These are phyloP conservation scores for Rhegmatorhina hoffmannsi DNA, from an alignment of 2,113 vertebrate genomes.

Conservation along the genomic window DNA sequence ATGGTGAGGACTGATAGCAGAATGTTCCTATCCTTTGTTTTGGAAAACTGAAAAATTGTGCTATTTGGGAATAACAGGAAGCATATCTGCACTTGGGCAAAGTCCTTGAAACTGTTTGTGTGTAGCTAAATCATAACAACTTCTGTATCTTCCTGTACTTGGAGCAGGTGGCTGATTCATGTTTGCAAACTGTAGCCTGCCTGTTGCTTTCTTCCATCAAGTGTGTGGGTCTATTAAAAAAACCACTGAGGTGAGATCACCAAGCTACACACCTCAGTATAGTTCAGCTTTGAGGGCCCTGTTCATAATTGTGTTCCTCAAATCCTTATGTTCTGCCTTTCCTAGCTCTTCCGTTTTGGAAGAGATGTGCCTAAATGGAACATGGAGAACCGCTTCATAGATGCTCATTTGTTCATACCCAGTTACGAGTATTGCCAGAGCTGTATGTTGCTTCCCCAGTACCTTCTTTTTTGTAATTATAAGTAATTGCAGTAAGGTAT, in stretches of 20 bases:
- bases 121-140: background rate
- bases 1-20: background rate
- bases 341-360: background rate
- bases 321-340: background rate
- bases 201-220: background rate
- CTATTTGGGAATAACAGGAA: constrained; percentile 55
- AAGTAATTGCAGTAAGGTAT: background rate
- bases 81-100: background rate
- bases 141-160: background rate
- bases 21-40: constrained; percentile 40
- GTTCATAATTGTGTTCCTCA: background rate
- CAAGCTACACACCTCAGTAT: background rate
- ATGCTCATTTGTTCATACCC: background rate
- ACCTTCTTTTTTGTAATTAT: background rate
- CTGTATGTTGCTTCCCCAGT: accelerated
- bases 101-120: background rate
- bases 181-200: background rate
- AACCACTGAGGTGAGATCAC: background rate
- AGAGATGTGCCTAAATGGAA: background rate
- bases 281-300: background rate
- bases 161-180: background rate
- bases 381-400: background rate
- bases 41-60: background rate
- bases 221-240: background rate
- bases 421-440: background rate